These are phyloP conservation scores for Xestia sexstrigata DNA, from an alignment of 2,888 invertebrate genomes.

Conservation along the genomic window DNA sequence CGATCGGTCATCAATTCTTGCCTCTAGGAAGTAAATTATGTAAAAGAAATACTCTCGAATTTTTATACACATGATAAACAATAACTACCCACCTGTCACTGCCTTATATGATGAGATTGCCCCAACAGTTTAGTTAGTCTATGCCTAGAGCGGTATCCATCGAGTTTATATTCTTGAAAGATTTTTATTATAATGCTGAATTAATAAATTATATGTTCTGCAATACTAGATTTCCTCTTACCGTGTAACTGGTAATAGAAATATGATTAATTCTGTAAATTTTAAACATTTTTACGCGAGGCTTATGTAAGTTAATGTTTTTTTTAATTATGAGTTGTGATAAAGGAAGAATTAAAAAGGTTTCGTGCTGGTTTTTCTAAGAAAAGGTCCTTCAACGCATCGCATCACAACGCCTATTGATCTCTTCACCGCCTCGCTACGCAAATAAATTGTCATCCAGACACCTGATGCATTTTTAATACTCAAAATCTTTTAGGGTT, in stretches of 20 bases:
- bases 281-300: conserved; percentile 46
- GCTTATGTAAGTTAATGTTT: conserved; percentile 23
- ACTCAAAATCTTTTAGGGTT: conserved; percentile 55
- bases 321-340: conserved; percentile 14
- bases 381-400: conserved; percentile 18
- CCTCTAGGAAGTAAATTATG: conserved; percentile 69
- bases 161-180: conserved; percentile 34
- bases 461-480: conserved; percentile 56
- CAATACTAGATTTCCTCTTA: conserved; percentile 50
- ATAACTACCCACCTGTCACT: conserved; percentile 74
- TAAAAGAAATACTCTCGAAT: conserved; percentile 74
- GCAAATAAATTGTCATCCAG: conserved; percentile 51
- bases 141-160: conserved; percentile 52
- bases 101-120: conserved; percentile 68
- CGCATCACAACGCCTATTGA: background rate
- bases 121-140: conserved; percentile 54
- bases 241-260: conserved; percentile 38
- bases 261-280: conserved; percentile 19
- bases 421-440: conserved; percentile 30
- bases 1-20: conserved; percentile 76
- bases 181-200: conserved; percentile 42
- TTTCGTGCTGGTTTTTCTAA: conserved; percentile 8
- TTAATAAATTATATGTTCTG: conserved; percentile 40
- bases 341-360: conserved; percentile 13
- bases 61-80: conserved; percentile 68